Base-by-base conservation (phyloP, 2,797 vertebrate species). In the Sebastes jordani region DNA sequence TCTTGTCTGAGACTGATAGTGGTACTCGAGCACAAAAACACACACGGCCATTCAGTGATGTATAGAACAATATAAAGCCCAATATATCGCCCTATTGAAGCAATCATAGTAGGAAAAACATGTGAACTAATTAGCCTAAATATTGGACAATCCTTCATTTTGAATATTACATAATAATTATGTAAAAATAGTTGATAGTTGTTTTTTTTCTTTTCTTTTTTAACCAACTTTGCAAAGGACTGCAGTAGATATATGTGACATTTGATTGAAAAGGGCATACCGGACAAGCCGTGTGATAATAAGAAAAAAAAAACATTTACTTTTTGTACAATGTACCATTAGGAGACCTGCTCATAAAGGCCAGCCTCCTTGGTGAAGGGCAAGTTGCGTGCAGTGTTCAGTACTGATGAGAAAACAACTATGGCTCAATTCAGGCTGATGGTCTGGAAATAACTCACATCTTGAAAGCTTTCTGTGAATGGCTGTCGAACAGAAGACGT, bases 361-460 rank as follows among this genome's bases (percentile, higher is more conserved):
- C 46, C 18, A 54, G 74, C 59, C 55, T 86, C 71, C 34, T 79
- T 67, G 66, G 63, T 80, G 79, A 92, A 88, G 80, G 80, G 61
- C 59, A 88, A 61, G 62, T 61, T 85, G 27, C 74, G 34, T n/a
- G 2, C 36, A 75, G 52, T 68, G 79, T 83, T 89, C 80, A 78
- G 69, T 18, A 36, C 42, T 84, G 89, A 92, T 86, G 88, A 88
- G 81, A 84, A 91, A 91, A 91, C 81, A 90, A 82, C 67, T 71
- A 81, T 8, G 68, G 66, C 88, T 89, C 81, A 82, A 79, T 84
- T 80, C 68, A 77, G 63, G 61, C 80, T 80, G 81, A 88, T 87
- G 81, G 70, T 74, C 64, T 79, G 81, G 74, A 86, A 85, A 81
- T 84, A 86, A 67, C 54, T 66, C 55, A 67, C 62, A 78, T 88